Evolutionary conservation across 1,140 invertebrate genomes (phyloP).

Genomic region (Archivesica marissinica): DNA sequence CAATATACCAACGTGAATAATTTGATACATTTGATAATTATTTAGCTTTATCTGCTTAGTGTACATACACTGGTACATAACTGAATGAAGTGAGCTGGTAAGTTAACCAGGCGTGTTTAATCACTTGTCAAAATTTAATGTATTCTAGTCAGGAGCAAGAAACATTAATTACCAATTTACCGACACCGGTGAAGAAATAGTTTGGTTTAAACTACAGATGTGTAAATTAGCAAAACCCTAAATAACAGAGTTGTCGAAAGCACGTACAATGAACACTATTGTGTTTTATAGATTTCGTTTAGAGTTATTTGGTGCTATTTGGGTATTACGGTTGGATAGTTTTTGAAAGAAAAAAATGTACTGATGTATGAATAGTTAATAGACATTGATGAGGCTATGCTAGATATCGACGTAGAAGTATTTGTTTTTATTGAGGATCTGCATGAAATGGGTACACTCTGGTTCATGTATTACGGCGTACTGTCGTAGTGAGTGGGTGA

Average conservation of each 20-base stretch:
- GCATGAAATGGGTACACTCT: no score
- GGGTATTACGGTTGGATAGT: no score
- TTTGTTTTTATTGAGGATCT: no score
- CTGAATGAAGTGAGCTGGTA: constrained; percentile 12
- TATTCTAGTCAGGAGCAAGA: constrained; percentile 48
- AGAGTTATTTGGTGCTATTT: background rate
- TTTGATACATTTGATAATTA: constrained; percentile 5
- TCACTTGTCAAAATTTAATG: constrained; percentile 40
- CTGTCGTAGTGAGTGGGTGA: no score
- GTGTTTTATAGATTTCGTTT: background rate
- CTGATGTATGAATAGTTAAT: no score
- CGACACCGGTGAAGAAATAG: background rate
- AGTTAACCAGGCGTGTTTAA: constrained; percentile 9
- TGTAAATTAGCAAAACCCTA: constrained; percentile 38
- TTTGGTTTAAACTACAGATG: constrained; percentile 20
- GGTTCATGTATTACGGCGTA: no score
- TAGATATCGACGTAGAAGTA: no score
- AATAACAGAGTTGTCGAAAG: background rate
- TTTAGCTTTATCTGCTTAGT: no score
- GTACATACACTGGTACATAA: no score
- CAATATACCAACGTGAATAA: no score
- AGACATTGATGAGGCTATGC: no score
- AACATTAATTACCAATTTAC: constrained; percentile 50
- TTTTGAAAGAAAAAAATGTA: no score
- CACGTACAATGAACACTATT: background rate